Percentiles rank a stretch among this genome's conserved stretches.
Conservation (phyloP, 2,888 invertebrate genomes). For the Herminia tarsipennalis region DNA sequence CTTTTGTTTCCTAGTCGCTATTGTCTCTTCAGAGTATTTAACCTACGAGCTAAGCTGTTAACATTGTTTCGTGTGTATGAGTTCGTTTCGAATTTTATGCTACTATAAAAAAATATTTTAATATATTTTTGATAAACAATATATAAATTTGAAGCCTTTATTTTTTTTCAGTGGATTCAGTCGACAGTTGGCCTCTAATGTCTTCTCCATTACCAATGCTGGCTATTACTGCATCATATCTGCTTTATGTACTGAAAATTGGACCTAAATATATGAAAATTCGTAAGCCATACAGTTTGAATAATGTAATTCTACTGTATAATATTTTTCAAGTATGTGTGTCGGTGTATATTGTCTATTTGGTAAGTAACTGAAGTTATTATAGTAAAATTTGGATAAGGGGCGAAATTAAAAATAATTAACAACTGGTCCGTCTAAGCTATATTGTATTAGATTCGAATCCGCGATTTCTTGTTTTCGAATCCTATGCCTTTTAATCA, state of each 20-base stretch:
- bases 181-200: slow-evolving; percentile 12
- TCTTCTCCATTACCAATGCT: slow-evolving; percentile 4
- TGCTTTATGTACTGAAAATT: slow-evolving; percentile 7
- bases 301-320: background rate
- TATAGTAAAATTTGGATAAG: too few relatives aligned
- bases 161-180: slow-evolving; percentile 3
- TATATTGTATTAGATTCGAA: too few relatives aligned
- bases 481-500: too few relatives aligned
- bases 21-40: too few relatives aligned
- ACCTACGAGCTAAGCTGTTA: too few relatives aligned
- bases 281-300: slow-evolving; percentile 5
- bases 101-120: too few relatives aligned
- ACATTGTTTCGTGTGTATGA: too few relatives aligned
- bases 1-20: too few relatives aligned
- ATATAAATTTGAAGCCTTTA: background rate
- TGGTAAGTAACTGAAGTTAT: background rate
- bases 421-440: too few relatives aligned
- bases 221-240: slow-evolving; percentile 3
- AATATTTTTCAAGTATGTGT: slow-evolving; percentile 10
- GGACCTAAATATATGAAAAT: slow-evolving; percentile 14
- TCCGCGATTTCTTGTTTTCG: too few relatives aligned
- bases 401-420: too few relatives aligned
- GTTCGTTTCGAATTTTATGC: background rate
- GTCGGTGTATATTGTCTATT: slow-evolving; percentile 4
- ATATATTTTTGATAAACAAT: too few relatives aligned